phyloP scores from a whole-genome alignment of 2,888 invertebrate species.

The Phyllotreta striolata region DNA sequence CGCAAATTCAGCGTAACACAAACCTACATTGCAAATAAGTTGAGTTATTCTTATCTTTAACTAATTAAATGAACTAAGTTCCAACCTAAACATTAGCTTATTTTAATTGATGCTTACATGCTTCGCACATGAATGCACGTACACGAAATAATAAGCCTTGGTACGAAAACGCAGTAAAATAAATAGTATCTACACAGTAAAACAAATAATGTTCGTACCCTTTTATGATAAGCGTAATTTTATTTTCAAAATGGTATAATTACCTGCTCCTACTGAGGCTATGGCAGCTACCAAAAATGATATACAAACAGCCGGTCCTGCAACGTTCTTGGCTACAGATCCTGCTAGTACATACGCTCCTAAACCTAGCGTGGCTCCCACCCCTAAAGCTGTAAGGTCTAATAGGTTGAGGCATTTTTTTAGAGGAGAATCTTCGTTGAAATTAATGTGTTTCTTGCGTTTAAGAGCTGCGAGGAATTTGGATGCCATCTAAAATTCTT shows the following conservation, averaged over 20 bases:
- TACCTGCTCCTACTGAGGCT: constrained; percentile 91
- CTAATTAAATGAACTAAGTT: no score
- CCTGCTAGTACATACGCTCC: constrained; percentile 96
- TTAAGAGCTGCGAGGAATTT: constrained; percentile 54
- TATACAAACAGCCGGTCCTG: constrained; percentile 91
- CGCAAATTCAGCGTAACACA: constrained; percentile 87
- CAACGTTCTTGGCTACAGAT: constrained; percentile 82
- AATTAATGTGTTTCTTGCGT: constrained; percentile 60
- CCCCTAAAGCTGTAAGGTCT: constrained; percentile 87
- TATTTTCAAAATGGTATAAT: no score
- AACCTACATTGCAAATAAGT: constrained; percentile 59
- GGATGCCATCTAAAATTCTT: no score
- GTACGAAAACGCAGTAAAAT: no score
- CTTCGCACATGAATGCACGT: no score
- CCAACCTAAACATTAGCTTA: no score
- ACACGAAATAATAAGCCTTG: no score
- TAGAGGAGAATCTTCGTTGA: constrained; percentile 58
- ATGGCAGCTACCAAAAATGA: constrained; percentile 92
- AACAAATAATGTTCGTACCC: no score
- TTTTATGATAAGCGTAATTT: no score
- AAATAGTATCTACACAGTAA: no score
- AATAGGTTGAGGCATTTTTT: constrained; percentile 78
- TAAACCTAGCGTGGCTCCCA: constrained; percentile 88
- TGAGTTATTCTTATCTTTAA: no score
- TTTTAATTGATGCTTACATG: no score